phyloP scores from a whole-genome alignment of 2,113 vertebrate species.

The Siniperca chuatsi region DNA sequence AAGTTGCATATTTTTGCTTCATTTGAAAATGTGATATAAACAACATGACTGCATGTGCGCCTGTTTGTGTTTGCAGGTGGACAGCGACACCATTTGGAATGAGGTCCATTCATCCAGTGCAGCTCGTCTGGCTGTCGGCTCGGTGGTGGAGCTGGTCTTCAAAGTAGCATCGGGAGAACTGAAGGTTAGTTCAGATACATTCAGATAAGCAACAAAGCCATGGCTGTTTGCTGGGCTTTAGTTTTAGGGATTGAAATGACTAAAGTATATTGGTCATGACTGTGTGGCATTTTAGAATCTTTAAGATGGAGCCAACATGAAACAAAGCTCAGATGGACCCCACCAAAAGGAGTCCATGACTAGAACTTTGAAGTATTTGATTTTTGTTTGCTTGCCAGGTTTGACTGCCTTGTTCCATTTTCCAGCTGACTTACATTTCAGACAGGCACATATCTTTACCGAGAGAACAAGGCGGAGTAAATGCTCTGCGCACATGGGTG shows the following conservation, averaged over 20 bases:
- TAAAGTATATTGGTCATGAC: conserved; percentile 20
- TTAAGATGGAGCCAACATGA: background rate
- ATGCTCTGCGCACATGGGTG: background rate
- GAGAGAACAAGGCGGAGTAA: background rate
- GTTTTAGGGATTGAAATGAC: background rate
- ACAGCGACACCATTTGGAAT: conserved; percentile 99
- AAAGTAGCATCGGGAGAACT: conserved; percentile 95
- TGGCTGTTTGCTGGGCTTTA: conserved; percentile 5
- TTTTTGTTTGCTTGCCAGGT: background rate
- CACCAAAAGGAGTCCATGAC: background rate
- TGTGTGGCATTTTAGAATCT: background rate
- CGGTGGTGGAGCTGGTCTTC: conserved; percentile 96
- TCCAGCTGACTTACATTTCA: background rate
- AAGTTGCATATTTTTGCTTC: background rate
- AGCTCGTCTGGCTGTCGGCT: conserved; percentile 95
- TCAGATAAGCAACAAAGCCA: background rate
- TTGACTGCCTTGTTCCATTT: background rate
- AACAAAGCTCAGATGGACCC: conserved; percentile 18
- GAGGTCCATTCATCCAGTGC: conserved; percentile 96
- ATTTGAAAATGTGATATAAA: conserved; percentile 20
- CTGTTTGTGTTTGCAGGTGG: conserved; percentile 87
- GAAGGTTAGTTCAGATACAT: conserved; percentile 87
- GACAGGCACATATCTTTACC: background rate
- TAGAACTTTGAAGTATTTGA: background rate
- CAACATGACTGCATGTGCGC: conserved; percentile 18